Evolutionary conservation across 2,113 vertebrate species (phyloP).

Genomic region (Fregata magnificens): DNA sequence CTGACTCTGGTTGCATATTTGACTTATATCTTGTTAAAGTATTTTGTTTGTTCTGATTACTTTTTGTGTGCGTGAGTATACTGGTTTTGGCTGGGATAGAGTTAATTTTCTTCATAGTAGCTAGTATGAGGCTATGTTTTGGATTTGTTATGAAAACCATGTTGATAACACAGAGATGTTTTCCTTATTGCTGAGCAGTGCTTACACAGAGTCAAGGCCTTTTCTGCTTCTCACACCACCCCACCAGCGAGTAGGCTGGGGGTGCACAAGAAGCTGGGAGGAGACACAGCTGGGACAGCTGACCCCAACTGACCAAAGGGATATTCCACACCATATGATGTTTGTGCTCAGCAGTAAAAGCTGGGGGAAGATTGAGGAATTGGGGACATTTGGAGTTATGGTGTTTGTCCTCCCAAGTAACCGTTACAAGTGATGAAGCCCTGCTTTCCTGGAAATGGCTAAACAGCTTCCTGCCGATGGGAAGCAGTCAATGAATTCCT

Average conservation of each 20-base stretch:
- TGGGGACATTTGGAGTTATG: neutral
- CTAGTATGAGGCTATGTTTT: neutral
- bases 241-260: accelerated
- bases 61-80: neutral
- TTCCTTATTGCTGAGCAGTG: neutral
- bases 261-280: too few relatives aligned
- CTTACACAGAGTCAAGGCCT: too few relatives aligned
- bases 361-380: neutral
- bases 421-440: accelerated
- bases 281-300: neutral
- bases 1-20: neutral
- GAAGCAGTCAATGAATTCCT: neutral
- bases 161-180: neutral
- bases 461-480: neutral
- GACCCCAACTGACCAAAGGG: neutral
- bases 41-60: neutral
- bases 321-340: accelerated
- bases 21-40: neutral
- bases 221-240: neutral
- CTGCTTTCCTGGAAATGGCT: neutral
- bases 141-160: neutral
- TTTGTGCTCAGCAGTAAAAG: neutral
- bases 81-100: neutral
- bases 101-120: neutral
- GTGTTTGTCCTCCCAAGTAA: neutral